Conservation (phyloP, 2,113 vertebrate species). For the Ophthalmolycus amberensis region DNA sequence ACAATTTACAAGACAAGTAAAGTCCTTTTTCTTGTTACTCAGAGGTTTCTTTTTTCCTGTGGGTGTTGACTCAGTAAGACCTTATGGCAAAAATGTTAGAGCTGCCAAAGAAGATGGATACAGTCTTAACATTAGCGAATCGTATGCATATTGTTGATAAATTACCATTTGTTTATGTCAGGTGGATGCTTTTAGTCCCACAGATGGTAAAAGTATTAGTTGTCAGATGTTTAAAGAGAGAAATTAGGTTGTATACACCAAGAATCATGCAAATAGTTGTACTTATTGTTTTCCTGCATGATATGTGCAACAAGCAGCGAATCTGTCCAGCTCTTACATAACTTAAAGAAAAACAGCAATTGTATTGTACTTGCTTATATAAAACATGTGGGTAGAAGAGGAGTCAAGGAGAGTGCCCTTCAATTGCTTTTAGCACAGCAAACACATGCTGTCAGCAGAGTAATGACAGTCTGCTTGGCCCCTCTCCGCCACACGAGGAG, state of each 20-base stretch:
- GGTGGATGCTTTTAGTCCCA: constrained; percentile 21
- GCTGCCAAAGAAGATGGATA: constrained; percentile 58
- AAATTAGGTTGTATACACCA: constrained; percentile 16
- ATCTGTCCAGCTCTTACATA: constrained; percentile 19
- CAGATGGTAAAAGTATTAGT: constrained; percentile 43
- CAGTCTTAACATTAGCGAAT: constrained; percentile 43
- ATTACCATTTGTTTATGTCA: constrained; percentile 34
- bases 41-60: constrained; percentile 52
- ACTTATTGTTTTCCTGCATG: constrained; percentile 3
- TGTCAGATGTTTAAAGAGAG: not conserved
- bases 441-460: constrained; percentile 60
- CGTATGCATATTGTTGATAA: constrained; percentile 45
- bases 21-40: constrained; percentile 66
- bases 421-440: constrained; percentile 51
- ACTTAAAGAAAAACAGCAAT: constrained; percentile 6
- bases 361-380: constrained; percentile 35
- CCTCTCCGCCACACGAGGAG: constrained; percentile 38
- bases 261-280: constrained; percentile 3
- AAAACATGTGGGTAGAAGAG: constrained; percentile 44
- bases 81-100: constrained; percentile 35
- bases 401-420: constrained; percentile 29
- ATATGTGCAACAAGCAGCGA: constrained; percentile 1
- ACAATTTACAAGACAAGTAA: constrained; percentile 76
- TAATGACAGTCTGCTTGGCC: constrained; percentile 57
- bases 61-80: constrained; percentile 37